Conservation (phyloP, 2,113 vertebrate genomes). For the Daphoenositta chrysoptera region DNA sequence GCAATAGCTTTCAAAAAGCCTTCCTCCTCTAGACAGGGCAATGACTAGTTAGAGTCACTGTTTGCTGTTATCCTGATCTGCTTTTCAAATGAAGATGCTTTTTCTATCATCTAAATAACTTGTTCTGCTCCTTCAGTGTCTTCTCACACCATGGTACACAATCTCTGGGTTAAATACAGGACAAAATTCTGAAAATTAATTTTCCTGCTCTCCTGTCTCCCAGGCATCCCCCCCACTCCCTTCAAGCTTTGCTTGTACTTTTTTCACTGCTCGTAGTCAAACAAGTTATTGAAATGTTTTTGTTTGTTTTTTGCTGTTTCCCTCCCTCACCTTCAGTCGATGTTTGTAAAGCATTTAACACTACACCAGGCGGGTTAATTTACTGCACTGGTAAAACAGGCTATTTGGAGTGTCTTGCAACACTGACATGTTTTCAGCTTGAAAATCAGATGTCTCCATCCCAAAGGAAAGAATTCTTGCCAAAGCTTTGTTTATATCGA, state of each 20-base stretch:
- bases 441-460: conserved; percentile 72
- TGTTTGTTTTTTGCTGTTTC: conserved; percentile 70
- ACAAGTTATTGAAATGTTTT: conserved; percentile 57
- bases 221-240: not conserved
- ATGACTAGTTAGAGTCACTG: not conserved
- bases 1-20: not conserved
- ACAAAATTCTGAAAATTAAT: not conserved
- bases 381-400: conserved; percentile 64
- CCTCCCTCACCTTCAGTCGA: conserved; percentile 53
- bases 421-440: conserved; percentile 70
- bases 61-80: not conserved
- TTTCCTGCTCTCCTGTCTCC: not conserved
- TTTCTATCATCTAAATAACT: not conserved
- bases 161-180: not conserved
- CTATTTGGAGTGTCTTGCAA: conserved; percentile 69
- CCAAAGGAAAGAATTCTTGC: conserved; percentile 68
- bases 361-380: conserved; percentile 76
- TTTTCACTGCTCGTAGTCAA: conserved; percentile 19
- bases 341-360: conserved; percentile 74
- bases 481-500: conserved; percentile 67
- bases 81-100: not conserved
- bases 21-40: not conserved
- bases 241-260: not conserved
- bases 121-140: not conserved
- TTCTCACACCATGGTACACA: not conserved